A percentile compares a stretch with the other conserved stretches of the same genome.
Conservation (phyloP, 2,888 invertebrate genomes). For the Exephanes ischioxanthus region DNA sequence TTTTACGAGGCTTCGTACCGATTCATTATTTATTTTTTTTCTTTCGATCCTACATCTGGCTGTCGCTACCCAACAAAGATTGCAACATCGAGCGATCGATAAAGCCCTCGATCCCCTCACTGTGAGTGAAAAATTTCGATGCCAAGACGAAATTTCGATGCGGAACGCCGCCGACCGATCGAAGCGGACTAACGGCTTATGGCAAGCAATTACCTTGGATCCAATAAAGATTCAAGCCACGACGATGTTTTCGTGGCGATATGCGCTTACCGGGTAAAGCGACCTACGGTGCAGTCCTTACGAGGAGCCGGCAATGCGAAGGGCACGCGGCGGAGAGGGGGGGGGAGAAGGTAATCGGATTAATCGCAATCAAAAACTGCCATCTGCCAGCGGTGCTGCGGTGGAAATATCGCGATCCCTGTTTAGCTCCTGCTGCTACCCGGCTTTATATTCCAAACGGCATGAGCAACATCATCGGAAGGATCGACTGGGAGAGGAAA, state of each 20-base stretch:
- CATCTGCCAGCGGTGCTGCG: slow-evolving; percentile 76
- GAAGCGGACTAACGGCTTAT: slow-evolving; percentile 41
- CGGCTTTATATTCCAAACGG: slow-evolving; percentile 51
- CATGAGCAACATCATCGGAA: slow-evolving; percentile 39
- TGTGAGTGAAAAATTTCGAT: neutral
- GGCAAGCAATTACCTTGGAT: slow-evolving; percentile 48
- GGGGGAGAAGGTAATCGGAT: slow-evolving; percentile 77
- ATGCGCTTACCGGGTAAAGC: slow-evolving; percentile 25
- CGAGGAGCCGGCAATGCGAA: neutral
- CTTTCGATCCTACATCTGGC: neutral
- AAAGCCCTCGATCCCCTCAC: neutral
- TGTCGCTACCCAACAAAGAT: neutral
- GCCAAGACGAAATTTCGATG: neutral
- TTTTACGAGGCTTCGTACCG: neutral
- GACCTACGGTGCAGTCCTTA: slow-evolving; percentile 41
- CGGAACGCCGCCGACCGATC: slow-evolving; percentile 1
- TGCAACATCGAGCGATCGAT: neutral
- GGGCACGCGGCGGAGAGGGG: slow-evolving; percentile 10
- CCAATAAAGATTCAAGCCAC: slow-evolving; percentile 49
- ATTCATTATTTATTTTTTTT: neutral
- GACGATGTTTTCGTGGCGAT: slow-evolving; percentile 46
- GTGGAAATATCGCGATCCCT: slow-evolving; percentile 50
- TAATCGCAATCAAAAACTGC: slow-evolving; percentile 80
- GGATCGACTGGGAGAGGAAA: slow-evolving; percentile 47
- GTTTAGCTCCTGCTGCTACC: slow-evolving; percentile 37